Conservation (phyloP, 2,797 vertebrate species). For the Pagetopsis macropterus region DNA sequence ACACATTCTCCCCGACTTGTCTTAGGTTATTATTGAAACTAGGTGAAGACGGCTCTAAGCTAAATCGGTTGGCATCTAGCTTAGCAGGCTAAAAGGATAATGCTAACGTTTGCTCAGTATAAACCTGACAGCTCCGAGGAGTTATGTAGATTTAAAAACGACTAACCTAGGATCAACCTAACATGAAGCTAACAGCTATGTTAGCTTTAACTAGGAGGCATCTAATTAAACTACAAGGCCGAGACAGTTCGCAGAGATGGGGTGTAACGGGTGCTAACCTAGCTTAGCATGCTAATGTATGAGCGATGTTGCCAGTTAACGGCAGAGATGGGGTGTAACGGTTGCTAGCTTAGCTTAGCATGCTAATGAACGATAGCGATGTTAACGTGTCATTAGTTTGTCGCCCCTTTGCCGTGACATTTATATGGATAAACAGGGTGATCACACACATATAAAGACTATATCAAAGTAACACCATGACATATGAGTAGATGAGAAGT, state of each 20-base stretch:
- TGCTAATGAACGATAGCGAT: background rate
- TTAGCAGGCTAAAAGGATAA: conserved; percentile 15
- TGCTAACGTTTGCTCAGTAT: background rate
- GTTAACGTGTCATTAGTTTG: background rate
- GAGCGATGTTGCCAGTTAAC: too few relatives aligned
- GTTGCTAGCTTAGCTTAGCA: conserved; percentile 36
- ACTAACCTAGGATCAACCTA: background rate
- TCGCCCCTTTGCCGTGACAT: background rate
- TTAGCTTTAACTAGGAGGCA: background rate
- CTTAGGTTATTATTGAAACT: conserved; percentile 21
- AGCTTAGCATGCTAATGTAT: conserved; percentile 22
- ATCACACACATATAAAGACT: accelerated
- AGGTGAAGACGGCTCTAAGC: conserved; percentile 5
- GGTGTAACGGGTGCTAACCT: conserved; percentile 25
- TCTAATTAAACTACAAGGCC: conserved; percentile 30
- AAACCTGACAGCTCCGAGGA: background rate
- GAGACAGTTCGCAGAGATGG: conserved; percentile 3
- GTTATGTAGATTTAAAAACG: accelerated
- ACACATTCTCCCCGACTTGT: conserved; percentile 10
- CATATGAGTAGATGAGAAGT: background rate
- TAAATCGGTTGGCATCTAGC: background rate
- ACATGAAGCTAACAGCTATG: background rate
- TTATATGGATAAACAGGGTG: background rate
- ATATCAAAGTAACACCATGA: background rate
- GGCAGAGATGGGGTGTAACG: conserved; percentile 8